Evolutionary conservation across 2,888 invertebrate species (phyloP).

Genomic region (Mythimna albipuncta): DNA sequence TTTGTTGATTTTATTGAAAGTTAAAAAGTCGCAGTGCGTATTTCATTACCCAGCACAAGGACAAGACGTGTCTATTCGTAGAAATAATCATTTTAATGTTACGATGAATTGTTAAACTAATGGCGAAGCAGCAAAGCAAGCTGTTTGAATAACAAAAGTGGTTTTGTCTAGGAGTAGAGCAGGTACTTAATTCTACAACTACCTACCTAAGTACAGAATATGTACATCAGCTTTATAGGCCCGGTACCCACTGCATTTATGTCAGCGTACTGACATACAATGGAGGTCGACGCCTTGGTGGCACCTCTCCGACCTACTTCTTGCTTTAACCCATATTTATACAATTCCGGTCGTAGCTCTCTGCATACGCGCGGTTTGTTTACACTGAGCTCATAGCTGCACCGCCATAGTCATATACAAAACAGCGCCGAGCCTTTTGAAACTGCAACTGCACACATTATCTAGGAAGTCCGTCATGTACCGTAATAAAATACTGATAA

Average conservation of each 20-base stretch:
- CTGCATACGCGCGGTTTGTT: constrained; percentile 42
- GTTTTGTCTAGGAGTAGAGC: background rate
- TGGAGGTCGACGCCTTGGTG: constrained; percentile 60
- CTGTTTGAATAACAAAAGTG: constrained; percentile 32
- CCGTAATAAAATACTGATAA: constrained; percentile 48
- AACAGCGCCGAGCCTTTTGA: constrained; percentile 11
- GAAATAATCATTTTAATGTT: constrained; percentile 32
- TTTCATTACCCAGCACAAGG: constrained; percentile 65
- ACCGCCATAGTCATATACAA: constrained; percentile 18
- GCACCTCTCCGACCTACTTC: constrained; percentile 75
- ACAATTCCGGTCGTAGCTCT: constrained; percentile 61
- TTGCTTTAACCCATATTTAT: constrained; percentile 67
- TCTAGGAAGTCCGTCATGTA: constrained; percentile 14
- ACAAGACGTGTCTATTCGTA: constrained; percentile 44
- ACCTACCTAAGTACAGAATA: background rate
- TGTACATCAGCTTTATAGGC: constrained; percentile 15
- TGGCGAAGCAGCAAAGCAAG: constrained; percentile 19
- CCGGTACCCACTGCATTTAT: constrained; percentile 6
- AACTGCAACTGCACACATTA: constrained; percentile 35
- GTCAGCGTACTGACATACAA: constrained; percentile 31
- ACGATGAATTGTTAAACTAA: constrained; percentile 14
- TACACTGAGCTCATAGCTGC: constrained; percentile 41
- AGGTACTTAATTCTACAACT: constrained; percentile 1
- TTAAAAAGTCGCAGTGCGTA: constrained; percentile 76
- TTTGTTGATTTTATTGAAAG: constrained; percentile 52